Conservation (phyloP, 1,140 invertebrate species). For the Wiebesia pumilae region DNA sequence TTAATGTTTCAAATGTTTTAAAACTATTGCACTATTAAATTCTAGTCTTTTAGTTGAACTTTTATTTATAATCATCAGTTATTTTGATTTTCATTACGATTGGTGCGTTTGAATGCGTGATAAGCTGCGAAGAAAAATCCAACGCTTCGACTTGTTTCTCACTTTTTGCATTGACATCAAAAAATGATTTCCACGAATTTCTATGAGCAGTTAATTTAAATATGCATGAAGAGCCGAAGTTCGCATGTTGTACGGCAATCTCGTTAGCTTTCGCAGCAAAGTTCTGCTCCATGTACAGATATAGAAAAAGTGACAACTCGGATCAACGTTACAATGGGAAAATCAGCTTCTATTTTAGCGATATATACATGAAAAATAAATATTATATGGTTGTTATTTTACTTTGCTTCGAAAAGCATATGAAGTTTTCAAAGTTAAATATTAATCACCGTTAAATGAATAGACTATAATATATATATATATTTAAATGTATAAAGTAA, state of each 20-base stretch:
- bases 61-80: background rate
- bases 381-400: background rate
- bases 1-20: too few species aligned
- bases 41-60: background rate
- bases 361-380: background rate
- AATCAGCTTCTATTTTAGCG: slow-evolving; percentile 20
- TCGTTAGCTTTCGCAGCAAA: slow-evolving; percentile 33
- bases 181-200: slow-evolving; percentile 28
- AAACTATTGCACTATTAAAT: too few species aligned
- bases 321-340: slow-evolving; percentile 11
- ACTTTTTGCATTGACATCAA: background rate
- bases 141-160: background rate
- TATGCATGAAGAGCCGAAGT: slow-evolving; percentile 19
- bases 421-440: too few species aligned
- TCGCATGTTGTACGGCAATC: slow-evolving; percentile 18
- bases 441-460: too few species aligned
- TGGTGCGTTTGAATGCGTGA: too few species aligned
- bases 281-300: background rate
- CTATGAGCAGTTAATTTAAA: slow-evolving; percentile 37
- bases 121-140: too few species aligned
- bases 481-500: too few species aligned
- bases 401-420: too few species aligned
- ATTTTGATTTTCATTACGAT: background rate
- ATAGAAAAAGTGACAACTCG: background rate
- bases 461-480: too few species aligned